A percentile compares a stretch with the other conserved stretches of the same genome.
phyloP scores from a whole-genome alignment of 2,888 invertebrate species.

The Tetramorium bicarinatum region DNA sequence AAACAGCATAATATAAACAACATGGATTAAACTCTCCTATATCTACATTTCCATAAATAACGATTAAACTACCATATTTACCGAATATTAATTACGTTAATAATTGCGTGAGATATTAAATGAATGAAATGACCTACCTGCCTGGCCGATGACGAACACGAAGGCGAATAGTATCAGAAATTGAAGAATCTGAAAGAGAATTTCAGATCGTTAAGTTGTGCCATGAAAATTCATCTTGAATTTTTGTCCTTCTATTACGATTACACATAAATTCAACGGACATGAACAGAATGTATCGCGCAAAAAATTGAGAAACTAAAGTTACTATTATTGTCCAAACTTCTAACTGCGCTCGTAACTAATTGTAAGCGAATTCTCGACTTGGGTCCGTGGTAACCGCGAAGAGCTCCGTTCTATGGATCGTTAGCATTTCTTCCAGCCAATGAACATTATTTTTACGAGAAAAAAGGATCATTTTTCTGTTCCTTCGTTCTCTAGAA shows the following conservation, averaged over 20 bases:
- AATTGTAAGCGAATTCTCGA: not conserved
- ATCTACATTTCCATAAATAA: not conserved
- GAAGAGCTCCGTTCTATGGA: slow-evolving; percentile 26
- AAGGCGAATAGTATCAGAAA: slow-evolving; percentile 60
- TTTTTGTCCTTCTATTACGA: not conserved
- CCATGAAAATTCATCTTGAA: not conserved
- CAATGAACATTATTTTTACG: slow-evolving; percentile 21
- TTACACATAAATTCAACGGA: not conserved
- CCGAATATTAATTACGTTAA: not conserved
- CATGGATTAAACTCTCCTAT: not conserved
- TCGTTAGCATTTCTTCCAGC: slow-evolving; percentile 24
- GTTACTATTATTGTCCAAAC: slow-evolving; percentile 50
- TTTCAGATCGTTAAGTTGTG: slow-evolving; percentile 31
- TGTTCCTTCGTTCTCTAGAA: not conserved
- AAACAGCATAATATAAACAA: not conserved
- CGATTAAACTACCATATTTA: not conserved
- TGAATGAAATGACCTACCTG: slow-evolving; percentile 28
- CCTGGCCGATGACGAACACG: slow-evolving; percentile 47
- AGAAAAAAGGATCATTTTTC: not conserved
- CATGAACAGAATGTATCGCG: not conserved
- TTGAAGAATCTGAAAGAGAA: slow-evolving; percentile 65
- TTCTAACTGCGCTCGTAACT: slow-evolving; percentile 39
- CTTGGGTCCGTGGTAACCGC: not conserved
- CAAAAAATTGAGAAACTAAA: slow-evolving; percentile 31
- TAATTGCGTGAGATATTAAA: slow-evolving; percentile 2